Conservation (phyloP, 2,113 vertebrate species). For the Etia nguti region DNA sequence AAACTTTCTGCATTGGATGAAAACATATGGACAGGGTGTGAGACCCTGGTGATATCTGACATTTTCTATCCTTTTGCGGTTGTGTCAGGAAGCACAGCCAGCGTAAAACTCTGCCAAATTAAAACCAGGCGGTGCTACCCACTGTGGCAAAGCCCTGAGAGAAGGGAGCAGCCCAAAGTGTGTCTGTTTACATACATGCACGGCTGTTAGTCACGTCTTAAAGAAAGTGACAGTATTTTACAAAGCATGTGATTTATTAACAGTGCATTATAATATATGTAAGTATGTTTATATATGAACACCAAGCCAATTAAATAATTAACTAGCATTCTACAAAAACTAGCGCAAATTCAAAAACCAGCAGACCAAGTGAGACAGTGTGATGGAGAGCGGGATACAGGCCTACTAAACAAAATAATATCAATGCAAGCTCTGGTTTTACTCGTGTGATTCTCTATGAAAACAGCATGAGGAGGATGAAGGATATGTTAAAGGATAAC, state of each 20-base stretch:
- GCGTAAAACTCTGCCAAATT: accelerated
- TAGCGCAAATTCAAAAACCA: neutral
- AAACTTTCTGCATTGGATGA: neutral
- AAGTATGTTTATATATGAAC: neutral
- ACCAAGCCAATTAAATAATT: neutral
- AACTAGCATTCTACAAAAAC: neutral
- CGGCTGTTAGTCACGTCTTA: accelerated
- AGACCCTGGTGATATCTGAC: neutral
- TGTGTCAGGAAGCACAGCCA: neutral
- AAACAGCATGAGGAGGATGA: neutral
- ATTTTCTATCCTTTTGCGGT: neutral
- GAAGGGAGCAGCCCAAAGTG: neutral
- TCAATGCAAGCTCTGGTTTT: neutral
- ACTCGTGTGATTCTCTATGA: neutral
- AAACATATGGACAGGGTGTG: neutral
- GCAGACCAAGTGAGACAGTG: neutral
- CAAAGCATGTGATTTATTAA: neutral
- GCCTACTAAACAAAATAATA: neutral
- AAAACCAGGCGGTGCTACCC: neutral
- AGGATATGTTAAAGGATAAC: neutral
- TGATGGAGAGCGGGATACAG: neutral
- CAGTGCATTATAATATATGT: neutral
- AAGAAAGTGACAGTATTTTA: neutral
- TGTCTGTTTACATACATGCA: neutral
- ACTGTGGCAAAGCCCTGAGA: neutral